phyloP scores from a whole-genome alignment of 2,113 vertebrate species.

The Polyodon spathula region DNA sequence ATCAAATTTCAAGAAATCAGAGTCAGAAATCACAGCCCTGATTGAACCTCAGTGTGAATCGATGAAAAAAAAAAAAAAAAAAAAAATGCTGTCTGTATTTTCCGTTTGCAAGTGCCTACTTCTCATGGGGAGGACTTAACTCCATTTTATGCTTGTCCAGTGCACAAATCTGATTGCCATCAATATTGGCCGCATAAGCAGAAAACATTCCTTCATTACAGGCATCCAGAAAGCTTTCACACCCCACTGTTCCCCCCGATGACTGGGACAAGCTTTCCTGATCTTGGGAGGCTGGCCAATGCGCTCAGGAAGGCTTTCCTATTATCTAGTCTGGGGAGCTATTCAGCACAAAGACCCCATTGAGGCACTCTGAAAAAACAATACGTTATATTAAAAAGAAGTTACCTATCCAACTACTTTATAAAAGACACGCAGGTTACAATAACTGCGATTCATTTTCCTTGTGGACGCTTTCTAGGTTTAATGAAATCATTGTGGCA shows the following conservation, averaged over 20 bases:
- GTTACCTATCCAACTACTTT: not conserved
- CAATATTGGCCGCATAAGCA: constrained; percentile 7
- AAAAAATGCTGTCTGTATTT: not conserved
- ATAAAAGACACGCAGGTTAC: not conserved
- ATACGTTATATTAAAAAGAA: not conserved
- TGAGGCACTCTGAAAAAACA: not conserved
- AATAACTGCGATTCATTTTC: not conserved
- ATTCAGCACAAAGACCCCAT: not conserved
- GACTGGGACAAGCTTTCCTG: not conserved
- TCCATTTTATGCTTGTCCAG: constrained; percentile 7
- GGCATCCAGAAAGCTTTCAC: constrained; percentile 7
- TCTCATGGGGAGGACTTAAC: constrained; percentile 5
- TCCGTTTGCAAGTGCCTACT: constrained; percentile 4
- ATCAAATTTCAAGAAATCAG: not conserved
- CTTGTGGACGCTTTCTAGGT: not conserved
- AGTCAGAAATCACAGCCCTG: not conserved
- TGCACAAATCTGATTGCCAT: constrained; percentile 11
- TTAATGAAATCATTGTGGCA: not conserved
- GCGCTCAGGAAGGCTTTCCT: not conserved
- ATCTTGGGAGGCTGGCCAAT: not conserved
- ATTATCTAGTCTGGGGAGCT: not conserved
- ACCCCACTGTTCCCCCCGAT: constrained; percentile 4
- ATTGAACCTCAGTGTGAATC: not conserved
- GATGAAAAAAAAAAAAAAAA: not conserved
- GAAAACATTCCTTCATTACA: constrained; percentile 6